phyloP scores from a whole-genome alignment of 2,888 invertebrate species.

The Gibbula magus region DNA sequence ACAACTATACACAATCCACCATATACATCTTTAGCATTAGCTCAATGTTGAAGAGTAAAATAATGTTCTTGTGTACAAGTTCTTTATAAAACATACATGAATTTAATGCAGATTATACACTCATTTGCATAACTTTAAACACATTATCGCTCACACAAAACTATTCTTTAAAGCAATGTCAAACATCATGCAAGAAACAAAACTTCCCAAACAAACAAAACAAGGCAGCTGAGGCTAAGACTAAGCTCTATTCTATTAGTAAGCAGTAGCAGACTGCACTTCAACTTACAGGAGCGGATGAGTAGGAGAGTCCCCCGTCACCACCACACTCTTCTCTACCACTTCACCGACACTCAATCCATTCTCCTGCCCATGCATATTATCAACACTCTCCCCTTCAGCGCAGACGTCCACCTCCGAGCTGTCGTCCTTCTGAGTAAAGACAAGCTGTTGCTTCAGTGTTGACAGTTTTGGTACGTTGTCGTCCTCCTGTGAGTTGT shows the following conservation, averaged over 20 bases:
- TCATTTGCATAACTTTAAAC: no score
- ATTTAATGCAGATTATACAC: no score
- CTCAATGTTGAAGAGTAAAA: no score
- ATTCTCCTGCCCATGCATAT: neutral
- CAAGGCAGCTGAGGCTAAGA: neutral
- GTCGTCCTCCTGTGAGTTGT: conserved; percentile 3
- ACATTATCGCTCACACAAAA: no score
- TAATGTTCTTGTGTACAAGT: no score
- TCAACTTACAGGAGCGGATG: neutral
- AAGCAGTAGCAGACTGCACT: neutral
- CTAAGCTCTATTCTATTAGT: neutral
- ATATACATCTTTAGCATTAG: no score
- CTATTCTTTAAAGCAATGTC: no score
- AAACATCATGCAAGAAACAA: neutral
- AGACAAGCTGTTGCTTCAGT: conserved; percentile 4
- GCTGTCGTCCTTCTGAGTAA: neutral
- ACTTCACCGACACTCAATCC: neutral
- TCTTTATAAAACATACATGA: no score
- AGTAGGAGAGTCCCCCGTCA: neutral
- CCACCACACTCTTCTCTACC: neutral
- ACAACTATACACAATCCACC: no score
- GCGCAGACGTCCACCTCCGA: neutral
- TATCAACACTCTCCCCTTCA: neutral
- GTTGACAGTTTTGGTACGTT: neutral
- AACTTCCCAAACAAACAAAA: neutral